Percentiles rank a stretch among this genome's conserved stretches.
Conservation (phyloP, 2,797 vertebrate species). For the Falco naumanni region DNA sequence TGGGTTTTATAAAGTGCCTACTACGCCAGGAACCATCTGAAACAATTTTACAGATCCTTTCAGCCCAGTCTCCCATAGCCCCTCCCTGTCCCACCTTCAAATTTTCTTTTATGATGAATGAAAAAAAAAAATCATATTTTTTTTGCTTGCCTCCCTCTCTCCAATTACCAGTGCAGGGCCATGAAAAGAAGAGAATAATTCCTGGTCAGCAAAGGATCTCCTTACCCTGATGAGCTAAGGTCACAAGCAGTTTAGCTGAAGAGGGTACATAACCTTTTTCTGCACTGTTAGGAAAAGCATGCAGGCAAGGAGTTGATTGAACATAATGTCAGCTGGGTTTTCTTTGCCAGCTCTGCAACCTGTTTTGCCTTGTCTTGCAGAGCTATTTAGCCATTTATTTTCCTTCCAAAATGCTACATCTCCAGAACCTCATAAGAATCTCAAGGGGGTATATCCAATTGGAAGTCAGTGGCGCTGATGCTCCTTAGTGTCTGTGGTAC, state of each 20-base stretch:
- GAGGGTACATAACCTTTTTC: not conserved
- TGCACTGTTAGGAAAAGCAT: not conserved
- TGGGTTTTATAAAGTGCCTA: not conserved
- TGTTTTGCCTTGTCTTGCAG: not conserved
- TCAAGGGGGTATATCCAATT: not conserved
- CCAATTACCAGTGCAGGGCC: not conserved
- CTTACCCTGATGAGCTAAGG: not conserved
- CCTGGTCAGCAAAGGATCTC: not conserved
- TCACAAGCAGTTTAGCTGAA: not conserved
- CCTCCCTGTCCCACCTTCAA: not conserved
- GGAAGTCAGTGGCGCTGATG: not conserved
- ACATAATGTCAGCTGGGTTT: not conserved
- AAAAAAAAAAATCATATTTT: not conserved
- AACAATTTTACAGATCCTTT: not conserved
- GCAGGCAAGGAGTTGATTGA: not conserved
- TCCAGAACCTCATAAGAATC: not conserved
- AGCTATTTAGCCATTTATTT: not conserved
- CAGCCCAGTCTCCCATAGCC: not conserved
- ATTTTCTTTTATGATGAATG: not conserved
- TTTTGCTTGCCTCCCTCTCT: not conserved
- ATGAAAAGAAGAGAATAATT: not conserved
- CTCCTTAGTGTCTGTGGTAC: not conserved
- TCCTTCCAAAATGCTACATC: not conserved
- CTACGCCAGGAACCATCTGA: not conserved
- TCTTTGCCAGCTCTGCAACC: not conserved